Evolutionary conservation across 2,113 vertebrate species (phyloP).

Genomic region (Malaclemys terrapin): DNA sequence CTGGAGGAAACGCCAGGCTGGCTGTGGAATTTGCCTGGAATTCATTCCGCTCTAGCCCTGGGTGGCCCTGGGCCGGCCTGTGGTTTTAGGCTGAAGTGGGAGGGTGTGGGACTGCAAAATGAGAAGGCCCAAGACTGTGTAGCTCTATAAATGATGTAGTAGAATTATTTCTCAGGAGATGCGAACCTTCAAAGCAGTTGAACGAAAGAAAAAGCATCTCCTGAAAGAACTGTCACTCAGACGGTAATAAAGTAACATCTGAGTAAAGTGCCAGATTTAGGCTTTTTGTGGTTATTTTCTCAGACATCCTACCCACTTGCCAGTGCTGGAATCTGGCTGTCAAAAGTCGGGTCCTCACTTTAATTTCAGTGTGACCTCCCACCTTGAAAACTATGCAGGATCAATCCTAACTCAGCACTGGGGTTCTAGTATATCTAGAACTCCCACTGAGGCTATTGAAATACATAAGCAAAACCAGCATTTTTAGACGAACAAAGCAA

Average conservation of each 20-base stretch:
- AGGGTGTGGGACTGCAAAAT: constrained; percentile 5
- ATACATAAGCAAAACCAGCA: not conserved
- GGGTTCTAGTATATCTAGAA: not conserved
- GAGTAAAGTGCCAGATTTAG: not conserved
- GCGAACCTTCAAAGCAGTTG: constrained; percentile 1
- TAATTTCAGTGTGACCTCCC: not conserved
- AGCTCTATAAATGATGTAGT: not conserved
- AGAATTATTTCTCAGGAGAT: not conserved
- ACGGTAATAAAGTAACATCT: not conserved
- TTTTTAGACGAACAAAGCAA: not conserved
- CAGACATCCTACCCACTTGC: not conserved
- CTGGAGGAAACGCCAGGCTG: constrained; percentile 40
- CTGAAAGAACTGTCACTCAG: not conserved
- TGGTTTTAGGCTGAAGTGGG: not conserved
- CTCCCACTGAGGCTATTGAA: not conserved
- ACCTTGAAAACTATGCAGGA: not conserved
- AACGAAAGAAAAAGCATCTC: not conserved
- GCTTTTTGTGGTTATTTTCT: not conserved
- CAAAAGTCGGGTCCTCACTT: not conserved
- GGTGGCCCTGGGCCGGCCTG: constrained; percentile 6
- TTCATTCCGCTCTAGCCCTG: constrained; percentile 37
- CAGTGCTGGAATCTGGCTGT: not conserved
- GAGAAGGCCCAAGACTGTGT: not conserved
- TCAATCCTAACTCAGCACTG: not conserved
- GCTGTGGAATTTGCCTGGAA: constrained; percentile 40